Percentiles rank a stretch among this genome's conserved stretches.
Conservation (phyloP, 2,888 invertebrate genomes). For the Willowsia nigromaculata region DNA sequence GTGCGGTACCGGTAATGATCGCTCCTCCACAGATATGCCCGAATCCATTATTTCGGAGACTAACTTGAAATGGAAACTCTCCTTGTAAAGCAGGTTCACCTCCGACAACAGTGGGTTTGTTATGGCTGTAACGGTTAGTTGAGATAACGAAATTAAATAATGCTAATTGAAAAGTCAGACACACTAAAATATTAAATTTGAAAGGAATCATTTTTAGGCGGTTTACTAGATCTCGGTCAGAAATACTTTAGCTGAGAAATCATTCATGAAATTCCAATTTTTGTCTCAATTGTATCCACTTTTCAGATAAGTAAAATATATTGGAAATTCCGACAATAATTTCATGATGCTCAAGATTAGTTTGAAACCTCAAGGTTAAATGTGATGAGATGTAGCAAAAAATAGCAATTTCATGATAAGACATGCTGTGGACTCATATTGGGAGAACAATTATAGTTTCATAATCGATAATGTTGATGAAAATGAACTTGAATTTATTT, state of each 20-base stretch:
- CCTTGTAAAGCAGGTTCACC: conserved; percentile 42
- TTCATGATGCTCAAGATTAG: background rate
- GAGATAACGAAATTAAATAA: no score
- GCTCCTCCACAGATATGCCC: conserved; percentile 68
- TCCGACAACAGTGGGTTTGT: conserved; percentile 51
- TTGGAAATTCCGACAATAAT: no score
- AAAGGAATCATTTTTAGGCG: no score
- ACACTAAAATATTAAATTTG: no score
- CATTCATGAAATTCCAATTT: no score
- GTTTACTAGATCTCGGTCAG: no score
- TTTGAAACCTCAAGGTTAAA: background rate
- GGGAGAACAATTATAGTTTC: background rate
- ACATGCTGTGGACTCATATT: background rate
- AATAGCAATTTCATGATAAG: background rate
- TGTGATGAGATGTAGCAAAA: background rate
- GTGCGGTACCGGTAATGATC: conserved; percentile 49
- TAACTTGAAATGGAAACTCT: conserved; percentile 64
- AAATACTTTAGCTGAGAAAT: no score
- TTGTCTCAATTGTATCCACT: no score
- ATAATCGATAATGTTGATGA: background rate
- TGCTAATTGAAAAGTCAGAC: no score
- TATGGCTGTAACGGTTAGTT: background rate
- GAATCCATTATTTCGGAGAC: conserved; percentile 57
- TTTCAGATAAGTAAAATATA: no score
- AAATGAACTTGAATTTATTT: conserved; percentile 40